These are phyloP conservation scores for Theretra japonica DNA, from an alignment of 2,888 invertebrate species.

Conservation along the genomic window DNA sequence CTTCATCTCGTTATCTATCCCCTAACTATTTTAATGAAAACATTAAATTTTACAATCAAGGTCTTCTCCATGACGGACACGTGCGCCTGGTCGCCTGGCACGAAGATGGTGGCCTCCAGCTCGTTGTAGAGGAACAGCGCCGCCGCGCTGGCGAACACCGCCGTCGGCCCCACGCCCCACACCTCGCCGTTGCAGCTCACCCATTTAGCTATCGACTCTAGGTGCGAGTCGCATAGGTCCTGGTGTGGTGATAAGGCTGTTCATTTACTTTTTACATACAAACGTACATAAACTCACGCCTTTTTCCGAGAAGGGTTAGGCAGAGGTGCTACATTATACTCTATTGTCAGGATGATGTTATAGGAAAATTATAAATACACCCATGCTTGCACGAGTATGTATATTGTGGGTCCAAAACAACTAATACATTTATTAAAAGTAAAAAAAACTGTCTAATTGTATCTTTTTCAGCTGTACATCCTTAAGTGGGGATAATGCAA, in stretches of 20 bases:
- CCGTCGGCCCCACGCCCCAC: constrained; percentile 78
- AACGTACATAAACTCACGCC: no score
- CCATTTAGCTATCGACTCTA: constrained; percentile 70
- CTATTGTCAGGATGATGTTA: no score
- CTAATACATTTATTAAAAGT: no score
- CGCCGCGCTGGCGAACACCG: constrained; percentile 78
- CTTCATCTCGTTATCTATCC: no score
- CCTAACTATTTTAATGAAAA: not conserved
- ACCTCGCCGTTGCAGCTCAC: constrained; percentile 80
- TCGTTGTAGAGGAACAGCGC: constrained; percentile 79
- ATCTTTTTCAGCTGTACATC: no score
- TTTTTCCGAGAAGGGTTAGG: no score
- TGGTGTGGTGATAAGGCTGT: constrained; percentile 38
- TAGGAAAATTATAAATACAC: no score
- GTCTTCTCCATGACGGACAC: constrained; percentile 69
- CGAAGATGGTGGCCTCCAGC: constrained; percentile 66
- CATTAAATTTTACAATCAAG: constrained; percentile 61
- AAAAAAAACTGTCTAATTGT: no score
- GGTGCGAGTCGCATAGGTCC: constrained; percentile 62
- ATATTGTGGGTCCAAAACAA: no score
- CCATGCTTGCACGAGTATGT: no score
- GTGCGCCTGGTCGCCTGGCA: constrained; percentile 62
- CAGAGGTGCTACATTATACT: no score
- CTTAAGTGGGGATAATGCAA: no score
- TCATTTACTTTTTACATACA: not conserved